These are phyloP conservation scores for Cephus rjabovi DNA, from an alignment of 2,888 invertebrate species.

Conservation along the genomic window DNA sequence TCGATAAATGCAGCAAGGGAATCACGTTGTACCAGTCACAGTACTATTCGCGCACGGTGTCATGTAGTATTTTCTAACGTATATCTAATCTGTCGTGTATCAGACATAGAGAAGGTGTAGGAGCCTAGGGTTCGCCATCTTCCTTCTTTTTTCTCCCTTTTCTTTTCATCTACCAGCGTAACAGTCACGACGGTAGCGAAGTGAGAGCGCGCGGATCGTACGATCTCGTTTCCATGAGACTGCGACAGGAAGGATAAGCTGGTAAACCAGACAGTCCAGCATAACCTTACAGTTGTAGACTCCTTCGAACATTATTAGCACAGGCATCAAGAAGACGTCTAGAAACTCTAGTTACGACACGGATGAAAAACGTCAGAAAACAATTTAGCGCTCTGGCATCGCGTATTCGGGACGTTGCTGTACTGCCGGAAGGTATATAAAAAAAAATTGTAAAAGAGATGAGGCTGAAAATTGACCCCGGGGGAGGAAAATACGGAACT, in stretches of 20 bases:
- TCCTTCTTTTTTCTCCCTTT: neutral
- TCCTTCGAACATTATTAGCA: neutral
- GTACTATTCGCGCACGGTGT: neutral
- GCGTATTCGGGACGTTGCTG: neutral
- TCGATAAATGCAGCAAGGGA: neutral
- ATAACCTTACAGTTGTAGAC: neutral
- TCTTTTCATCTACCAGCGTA: neutral
- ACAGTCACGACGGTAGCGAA: neutral
- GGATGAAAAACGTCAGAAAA: neutral
- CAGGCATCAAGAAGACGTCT: neutral
- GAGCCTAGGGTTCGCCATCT: neutral
- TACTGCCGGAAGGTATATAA: neutral
- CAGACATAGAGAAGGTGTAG: neutral
- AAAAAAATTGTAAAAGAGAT: neutral
- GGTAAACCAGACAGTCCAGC: neutral
- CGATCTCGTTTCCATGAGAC: neutral
- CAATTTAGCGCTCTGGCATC: neutral
- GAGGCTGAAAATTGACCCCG: neutral
- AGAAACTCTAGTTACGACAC: neutral
- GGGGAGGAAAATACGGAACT: neutral
- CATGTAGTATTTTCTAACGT: neutral
- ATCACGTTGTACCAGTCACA: neutral
- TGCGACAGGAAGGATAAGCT: neutral
- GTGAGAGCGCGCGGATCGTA: neutral
- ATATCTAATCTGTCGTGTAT: neutral